Evolutionary conservation across 1,140 invertebrate genomes (phyloP).

Genomic region (Bilobella aurantiaca): DNA sequence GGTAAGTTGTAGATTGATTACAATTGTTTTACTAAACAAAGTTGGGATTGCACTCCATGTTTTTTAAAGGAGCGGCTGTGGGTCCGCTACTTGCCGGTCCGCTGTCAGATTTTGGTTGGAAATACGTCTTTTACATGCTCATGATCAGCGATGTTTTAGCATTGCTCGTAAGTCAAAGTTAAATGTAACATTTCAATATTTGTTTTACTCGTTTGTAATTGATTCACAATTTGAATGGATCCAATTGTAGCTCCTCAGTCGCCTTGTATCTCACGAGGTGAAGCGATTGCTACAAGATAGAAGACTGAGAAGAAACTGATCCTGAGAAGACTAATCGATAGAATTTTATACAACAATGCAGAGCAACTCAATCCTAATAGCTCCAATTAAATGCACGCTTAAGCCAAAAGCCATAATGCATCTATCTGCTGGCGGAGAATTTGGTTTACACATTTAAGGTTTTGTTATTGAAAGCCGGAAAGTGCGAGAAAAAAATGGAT

Average conservation of each 20-base stretch:
- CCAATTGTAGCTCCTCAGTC: slow-evolving; percentile 29
- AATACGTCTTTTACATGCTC: slow-evolving; percentile 84
- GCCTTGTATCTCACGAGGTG: slow-evolving; percentile 34
- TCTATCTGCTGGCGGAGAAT: too few relatives aligned
- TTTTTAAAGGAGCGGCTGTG: slow-evolving; percentile 63
- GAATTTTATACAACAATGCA: background rate
- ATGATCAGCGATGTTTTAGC: slow-evolving; percentile 72
- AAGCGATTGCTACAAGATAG: slow-evolving; percentile 28
- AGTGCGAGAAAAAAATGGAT: too few relatives aligned
- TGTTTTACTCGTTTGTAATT: slow-evolving; percentile 7
- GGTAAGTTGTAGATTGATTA: slow-evolving; percentile 45
- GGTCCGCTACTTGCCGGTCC: slow-evolving; percentile 82
- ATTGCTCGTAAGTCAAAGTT: slow-evolving; percentile 51
- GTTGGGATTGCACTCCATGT: background rate
- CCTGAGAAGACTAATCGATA: background rate
- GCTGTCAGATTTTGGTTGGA: slow-evolving; percentile 61
- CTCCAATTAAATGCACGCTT: too few relatives aligned
- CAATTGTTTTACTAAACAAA: slow-evolving; percentile 3
- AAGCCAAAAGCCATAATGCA: too few relatives aligned
- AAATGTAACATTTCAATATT: background rate
- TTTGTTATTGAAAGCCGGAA: too few relatives aligned
- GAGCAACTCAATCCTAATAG: too few relatives aligned
- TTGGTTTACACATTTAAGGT: too few relatives aligned
- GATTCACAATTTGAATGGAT: background rate
- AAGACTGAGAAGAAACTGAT: background rate